Percentiles rank a stretch among this genome's conserved stretches.
Conservation (phyloP, 2,888 invertebrate genomes). For the Ligdia adustata region DNA sequence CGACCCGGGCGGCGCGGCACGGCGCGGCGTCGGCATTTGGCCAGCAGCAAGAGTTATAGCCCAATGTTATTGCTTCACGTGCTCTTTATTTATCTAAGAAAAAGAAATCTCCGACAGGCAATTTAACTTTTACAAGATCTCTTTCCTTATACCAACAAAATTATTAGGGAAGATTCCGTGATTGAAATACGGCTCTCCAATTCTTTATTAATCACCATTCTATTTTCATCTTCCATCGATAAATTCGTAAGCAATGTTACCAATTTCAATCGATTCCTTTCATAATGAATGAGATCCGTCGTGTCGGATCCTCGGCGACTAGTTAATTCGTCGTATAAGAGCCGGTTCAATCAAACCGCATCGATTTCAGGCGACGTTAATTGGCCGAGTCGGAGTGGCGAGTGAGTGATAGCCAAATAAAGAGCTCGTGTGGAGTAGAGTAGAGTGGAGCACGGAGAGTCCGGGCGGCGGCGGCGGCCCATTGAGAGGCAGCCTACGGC, state of each 20-base stretch:
- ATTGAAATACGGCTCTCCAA: slow-evolving; percentile 4
- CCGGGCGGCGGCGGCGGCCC: slow-evolving; percentile 43
- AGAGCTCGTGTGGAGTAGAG: slow-evolving; percentile 43
- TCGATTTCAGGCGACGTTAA: slow-evolving; percentile 40
- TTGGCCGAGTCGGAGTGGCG: slow-evolving; percentile 45
- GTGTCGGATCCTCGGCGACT: slow-evolving; percentile 1
- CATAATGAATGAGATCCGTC: slow-evolving; percentile 14
- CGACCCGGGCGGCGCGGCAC: not conserved
- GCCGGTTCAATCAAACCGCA: slow-evolving; percentile 28
- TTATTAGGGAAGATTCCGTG: not conserved
- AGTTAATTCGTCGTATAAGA: slow-evolving; percentile 6
- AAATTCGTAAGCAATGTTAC: slow-evolving; percentile 1
- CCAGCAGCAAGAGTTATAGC: not conserved
- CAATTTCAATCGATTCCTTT: slow-evolving; percentile 15
- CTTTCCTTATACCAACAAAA: too few species aligned
- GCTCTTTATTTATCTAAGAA: not conserved
- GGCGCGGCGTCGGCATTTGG: slow-evolving; percentile 1
- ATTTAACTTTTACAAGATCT: too few species aligned
- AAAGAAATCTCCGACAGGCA: not conserved
- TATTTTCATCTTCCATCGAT: slow-evolving; percentile 12
- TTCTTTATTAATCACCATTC: slow-evolving; percentile 10
- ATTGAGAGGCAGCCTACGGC: slow-evolving; percentile 56
- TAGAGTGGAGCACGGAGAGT: slow-evolving; percentile 26
- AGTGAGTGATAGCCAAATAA: slow-evolving; percentile 56
- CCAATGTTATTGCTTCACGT: not conserved